These are phyloP conservation scores for Oenanthe oenanthe DNA, from an alignment of 2,113 vertebrate species.

Conservation along the genomic window DNA sequence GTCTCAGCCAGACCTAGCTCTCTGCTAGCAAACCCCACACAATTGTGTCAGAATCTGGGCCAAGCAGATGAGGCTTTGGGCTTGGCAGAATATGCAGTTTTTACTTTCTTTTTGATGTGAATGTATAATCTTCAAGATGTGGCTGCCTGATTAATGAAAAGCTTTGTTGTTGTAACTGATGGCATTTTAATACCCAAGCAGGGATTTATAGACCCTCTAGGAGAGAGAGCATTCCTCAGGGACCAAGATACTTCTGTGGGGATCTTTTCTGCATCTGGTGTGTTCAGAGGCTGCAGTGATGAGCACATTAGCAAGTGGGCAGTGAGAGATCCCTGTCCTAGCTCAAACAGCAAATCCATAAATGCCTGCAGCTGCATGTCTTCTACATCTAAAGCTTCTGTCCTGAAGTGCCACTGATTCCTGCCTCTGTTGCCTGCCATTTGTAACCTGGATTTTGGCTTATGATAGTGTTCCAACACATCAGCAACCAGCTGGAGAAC, in stretches of 20 bases:
- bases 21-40: neutral
- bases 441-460: neutral
- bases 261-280: neutral
- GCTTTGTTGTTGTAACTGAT: neutral
- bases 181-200: neutral
- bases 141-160: neutral
- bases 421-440: neutral
- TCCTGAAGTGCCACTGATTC: neutral
- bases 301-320: neutral
- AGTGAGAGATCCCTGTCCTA: neutral
- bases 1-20: neutral
- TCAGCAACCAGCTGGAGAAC: neutral
- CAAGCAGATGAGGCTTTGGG: neutral
- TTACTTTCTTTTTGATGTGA: neutral
- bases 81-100: neutral
- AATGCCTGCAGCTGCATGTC: accelerated
- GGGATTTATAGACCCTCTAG: neutral
- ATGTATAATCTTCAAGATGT: neutral
- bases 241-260: neutral
- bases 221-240: neutral
- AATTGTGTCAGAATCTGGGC: neutral
- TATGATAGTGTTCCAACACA: neutral
- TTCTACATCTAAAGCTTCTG: neutral
- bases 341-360: neutral
- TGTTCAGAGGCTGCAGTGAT: neutral